Evolutionary conservation across 2,888 invertebrate species (phyloP), one percentile per base, ranked within the genome.

Genomic region (Scotopteryx bipunctaria): DNA sequence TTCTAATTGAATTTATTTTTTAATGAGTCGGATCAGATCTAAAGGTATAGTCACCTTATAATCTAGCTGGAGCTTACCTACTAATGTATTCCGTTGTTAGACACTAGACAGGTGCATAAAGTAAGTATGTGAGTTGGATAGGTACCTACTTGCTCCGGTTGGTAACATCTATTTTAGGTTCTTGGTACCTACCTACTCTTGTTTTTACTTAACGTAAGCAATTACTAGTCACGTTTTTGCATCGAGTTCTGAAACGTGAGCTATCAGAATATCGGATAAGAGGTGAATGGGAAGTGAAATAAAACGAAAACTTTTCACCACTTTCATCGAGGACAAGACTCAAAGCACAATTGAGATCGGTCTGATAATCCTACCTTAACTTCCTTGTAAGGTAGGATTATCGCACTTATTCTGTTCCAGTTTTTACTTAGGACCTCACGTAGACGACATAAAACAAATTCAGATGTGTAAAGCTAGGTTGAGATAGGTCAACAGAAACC

Each of bases 191-290:
- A 31, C 14, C 13, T 36, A 42, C 31, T 44, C 17, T 14, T 27
- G 42, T 38, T 44, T 48, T 47, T 47, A 47, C 40, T 47, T 43
- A 42, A 40, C 40, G 36, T 36, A 27, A 44, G 40, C 48, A 53
- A 48, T 49, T 48, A 44, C 36, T 54, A 32, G 29, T 44, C 54
- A 54, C 54, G 47, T 47, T 47, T 42, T 52, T 4, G 33, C 21
- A 33, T 32, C 37, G 53, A 44, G 48, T 23, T 47, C 13, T 36
- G 40, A 48, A 54, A 54, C 54, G 54, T 54, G 54, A 54, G 36
- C 44, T 54, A 54, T 54, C 54, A 44, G 48, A 44, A 54, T 52
- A 48, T 54, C 48, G 48, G 48, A 48, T 54, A 54, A 48, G 52
- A 47, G 33, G 40, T 35, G 48, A 48, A 29, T 40, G 17, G 23